These are phyloP conservation scores for Temnothorax curvispinosus DNA, from an alignment of 1,140 invertebrate genomes.

Conservation along the genomic window DNA sequence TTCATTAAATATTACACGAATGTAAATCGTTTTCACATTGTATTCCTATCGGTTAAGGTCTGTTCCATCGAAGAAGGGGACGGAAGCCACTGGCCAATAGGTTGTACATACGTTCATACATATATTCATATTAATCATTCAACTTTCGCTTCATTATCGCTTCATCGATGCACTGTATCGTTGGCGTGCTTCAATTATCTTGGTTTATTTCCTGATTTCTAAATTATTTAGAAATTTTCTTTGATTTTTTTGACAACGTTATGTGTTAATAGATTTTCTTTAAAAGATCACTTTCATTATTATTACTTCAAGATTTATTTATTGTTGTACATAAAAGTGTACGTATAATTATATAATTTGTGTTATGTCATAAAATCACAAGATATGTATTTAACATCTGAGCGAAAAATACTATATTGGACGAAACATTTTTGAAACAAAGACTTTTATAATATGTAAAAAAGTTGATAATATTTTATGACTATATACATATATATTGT, in stretches of 20 bases:
- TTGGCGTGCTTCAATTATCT: slow-evolving; percentile 60
- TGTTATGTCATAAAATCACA: slow-evolving; percentile 7
- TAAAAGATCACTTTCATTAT: neutral
- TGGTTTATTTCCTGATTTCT: slow-evolving; percentile 39
- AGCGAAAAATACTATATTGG: neutral
- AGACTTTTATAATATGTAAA: neutral
- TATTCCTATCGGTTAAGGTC: slow-evolving; percentile 76
- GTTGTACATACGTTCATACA: slow-evolving; percentile 54
- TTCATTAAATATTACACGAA: slow-evolving; percentile 73
- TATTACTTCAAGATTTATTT: slow-evolving; percentile 30
- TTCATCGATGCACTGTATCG: slow-evolving; percentile 65
- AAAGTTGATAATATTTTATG: neutral
- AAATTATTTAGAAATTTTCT: neutral
- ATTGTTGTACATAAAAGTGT: neutral
- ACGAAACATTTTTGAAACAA: neutral
- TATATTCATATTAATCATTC: slow-evolving; percentile 43
- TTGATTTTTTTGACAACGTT: slow-evolving; percentile 1
- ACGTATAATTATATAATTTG: slow-evolving; percentile 21
- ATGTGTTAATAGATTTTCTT: neutral
- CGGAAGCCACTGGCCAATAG: slow-evolving; percentile 70
- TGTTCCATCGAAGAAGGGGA: slow-evolving; percentile 77
- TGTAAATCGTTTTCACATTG: slow-evolving; percentile 61
- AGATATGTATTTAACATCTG: neutral
- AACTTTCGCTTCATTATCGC: slow-evolving; percentile 69
- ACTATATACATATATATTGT: neutral